Percentiles rank a stretch among this genome's conserved stretches.
Conservation (phyloP, 2,888 invertebrate genomes). For the Hetaerina titia region DNA sequence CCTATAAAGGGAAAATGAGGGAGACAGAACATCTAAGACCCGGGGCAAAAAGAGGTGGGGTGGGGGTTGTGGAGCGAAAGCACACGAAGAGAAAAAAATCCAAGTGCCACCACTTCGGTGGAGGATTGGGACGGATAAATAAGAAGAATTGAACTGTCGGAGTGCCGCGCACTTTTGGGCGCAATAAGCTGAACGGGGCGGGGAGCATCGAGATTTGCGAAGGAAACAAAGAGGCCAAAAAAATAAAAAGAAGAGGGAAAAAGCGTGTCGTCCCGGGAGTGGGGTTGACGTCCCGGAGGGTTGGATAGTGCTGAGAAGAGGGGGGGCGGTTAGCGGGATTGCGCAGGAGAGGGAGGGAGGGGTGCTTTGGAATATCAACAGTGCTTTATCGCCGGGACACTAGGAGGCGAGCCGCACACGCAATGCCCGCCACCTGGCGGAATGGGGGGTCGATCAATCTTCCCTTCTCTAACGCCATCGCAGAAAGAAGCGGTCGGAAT, state of each 20-base stretch:
- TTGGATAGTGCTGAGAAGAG: neutral
- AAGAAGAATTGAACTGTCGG: neutral
- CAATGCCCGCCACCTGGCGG: neutral
- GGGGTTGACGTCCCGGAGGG: neutral
- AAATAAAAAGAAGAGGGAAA: neutral
- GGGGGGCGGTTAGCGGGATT: neutral
- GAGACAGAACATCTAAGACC: neutral
- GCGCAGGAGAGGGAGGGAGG: neutral
- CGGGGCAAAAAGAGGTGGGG: neutral
- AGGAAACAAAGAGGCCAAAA: neutral
- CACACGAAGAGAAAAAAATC: neutral
- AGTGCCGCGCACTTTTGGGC: neutral
- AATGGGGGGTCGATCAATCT: neutral
- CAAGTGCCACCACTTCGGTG: neutral
- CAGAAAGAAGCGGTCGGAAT: neutral
- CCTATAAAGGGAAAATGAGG: too few relatives aligned
- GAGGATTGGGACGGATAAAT: neutral
- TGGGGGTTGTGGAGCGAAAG: neutral
- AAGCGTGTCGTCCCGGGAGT: neutral
- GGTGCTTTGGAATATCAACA: neutral
- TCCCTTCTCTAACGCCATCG: too few relatives aligned
- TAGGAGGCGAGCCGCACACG: conserved; percentile 34
- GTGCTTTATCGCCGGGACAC: neutral
- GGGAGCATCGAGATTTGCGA: too few relatives aligned
- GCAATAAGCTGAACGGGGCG: neutral